Evolutionary conservation across 2,888 invertebrate genomes (phyloP), one percentile per base, ranked within the genome.

Genomic region (Drosophila mercatorum): DNA sequence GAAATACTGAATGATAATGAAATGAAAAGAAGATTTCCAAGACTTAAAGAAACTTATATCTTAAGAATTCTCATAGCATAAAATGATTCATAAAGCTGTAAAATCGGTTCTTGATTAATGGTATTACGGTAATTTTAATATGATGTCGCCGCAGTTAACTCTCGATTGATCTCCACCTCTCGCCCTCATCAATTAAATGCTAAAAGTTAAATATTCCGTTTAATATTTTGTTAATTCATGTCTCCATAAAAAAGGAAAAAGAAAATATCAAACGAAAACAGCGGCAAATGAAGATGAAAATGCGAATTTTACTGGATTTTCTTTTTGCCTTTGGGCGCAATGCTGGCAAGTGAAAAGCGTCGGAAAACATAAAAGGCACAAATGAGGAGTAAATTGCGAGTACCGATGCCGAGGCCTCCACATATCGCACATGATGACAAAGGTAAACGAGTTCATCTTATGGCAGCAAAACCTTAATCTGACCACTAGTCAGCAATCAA

Each of bases 301-400:
- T 83, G 87, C 87, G 81, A 87, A 80, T 65, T 72, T 55, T 65
- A 17, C 56, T 28, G 52, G 47, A 4, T 41, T 56, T 44, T 75
- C 51, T 71, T 69, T 53, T 66, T 58, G 64, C 71, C 76, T 47
- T 43, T 38, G 56, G 68, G 44, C 58, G 40, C 36, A 22, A 66
- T 26, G 67, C 64, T 34, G 53, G 57, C 78, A 60, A 86, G 89
- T 78, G 87, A 86, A 83, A 87, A 81, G 68, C 81, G 84, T 75
- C 83, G 83, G 83, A 58, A 84, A 78, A 87, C 76, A 81, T 84
- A 47, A 83, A 87, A 87, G 87, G 57, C 51, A 46, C 53, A 74
- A 80, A 74, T 81, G 55, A 65, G 72, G 67, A 75, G 80, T 63
- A 75, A 80, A 75, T 64, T 69, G 79, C 75, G 76, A 69, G n/a